Conservation (phyloP, 1,140 invertebrate species). For the Diabrotica virgifera region DNA sequence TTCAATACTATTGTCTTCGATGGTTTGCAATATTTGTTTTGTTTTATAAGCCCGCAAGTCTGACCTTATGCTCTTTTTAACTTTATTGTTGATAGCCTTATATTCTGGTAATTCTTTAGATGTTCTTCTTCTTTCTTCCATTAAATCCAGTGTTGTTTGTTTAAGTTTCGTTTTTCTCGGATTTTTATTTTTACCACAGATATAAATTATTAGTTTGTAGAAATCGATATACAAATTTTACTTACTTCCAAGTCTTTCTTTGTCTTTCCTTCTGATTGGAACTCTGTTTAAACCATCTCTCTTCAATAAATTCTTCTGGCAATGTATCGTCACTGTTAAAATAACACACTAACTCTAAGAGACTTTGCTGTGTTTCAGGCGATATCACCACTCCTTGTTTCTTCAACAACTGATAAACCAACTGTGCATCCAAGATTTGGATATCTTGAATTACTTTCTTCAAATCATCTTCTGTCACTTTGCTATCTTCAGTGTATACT, state of each 20-base stretch:
- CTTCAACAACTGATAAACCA: conserved; percentile 70
- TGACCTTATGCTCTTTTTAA: no score
- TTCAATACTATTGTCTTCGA: no score
- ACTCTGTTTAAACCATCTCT: conserved; percentile 67
- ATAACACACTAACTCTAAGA: conserved; percentile 82
- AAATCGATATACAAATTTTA: conserved; percentile 3
- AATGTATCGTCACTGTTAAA: conserved; percentile 69
- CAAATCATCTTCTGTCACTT: conserved; percentile 64
- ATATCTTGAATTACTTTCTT: conserved; percentile 62
- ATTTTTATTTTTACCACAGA: no score
- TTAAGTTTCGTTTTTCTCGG: no score
- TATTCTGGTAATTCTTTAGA: no score
- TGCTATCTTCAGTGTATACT: conserved; percentile 66
- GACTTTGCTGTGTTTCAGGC: conserved; percentile 60
- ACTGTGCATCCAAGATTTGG: conserved; percentile 65
- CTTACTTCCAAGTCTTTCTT: conserved; percentile 72
- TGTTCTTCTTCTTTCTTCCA: no score
- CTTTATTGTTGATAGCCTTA: no score
- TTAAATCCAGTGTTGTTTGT: no score
- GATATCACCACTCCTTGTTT: conserved; percentile 59
- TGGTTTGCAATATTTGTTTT: no score
- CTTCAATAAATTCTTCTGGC: conserved; percentile 69
- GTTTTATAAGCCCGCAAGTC: no score
- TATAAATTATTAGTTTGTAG: no score
- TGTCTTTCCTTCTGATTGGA: conserved; percentile 52